Evolutionary conservation across 2,888 invertebrate species (phyloP), one percentile per base, ranked within the genome.

Genomic region (Zeuzera pyrina): DNA sequence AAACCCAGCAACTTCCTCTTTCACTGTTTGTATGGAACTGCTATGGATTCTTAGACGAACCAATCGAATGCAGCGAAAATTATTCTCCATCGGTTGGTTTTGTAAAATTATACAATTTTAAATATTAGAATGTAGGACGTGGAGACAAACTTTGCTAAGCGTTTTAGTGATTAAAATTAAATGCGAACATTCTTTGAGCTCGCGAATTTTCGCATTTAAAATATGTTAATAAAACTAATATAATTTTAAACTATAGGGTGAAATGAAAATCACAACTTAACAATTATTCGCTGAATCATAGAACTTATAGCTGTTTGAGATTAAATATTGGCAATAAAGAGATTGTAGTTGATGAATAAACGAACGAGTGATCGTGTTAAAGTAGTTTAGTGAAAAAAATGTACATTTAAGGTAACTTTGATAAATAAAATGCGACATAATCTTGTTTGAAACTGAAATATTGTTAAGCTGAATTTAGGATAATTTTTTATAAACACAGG

Each of bases 221-320:
- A n/a, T n/a, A n/a, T n/a, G n/a, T n/a, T n/a, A 46, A 36, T 43
- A 47, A 43, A 49, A 52, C 58, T 47, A 58, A 58, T 42, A 48
- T 49, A 49, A 52, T 45, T 45, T 56, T 54, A 56, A 65, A 61
- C 54, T 65, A 69, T 79, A 77, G 74, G 74, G 71, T 65, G 59
- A 53, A 70, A 69, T 77, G 78, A 76, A 71, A 57, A 71, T 79
- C 79, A 83, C 81, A 81, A 83, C 74, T 79, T 83, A 78, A 72
- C 69, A 73, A 50, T 52, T 79, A 70, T 77, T 77, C 65, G 76
- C 68, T 53, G 70, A 54, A 64, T 77, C 81, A 73, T 67, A 54
- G 63, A 57, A n/a, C n/a, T n/a, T n/a, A n/a, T n/a, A n/a, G 24
- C 47, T 38, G 47, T 49, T 49, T 43, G 45, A 47, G 15, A 56